Percentiles rank a stretch among this genome's conserved stretches.
These are phyloP conservation scores for Eptatretus atami DNA, from an alignment of 2,797 vertebrate species.

Conservation along the genomic window DNA sequence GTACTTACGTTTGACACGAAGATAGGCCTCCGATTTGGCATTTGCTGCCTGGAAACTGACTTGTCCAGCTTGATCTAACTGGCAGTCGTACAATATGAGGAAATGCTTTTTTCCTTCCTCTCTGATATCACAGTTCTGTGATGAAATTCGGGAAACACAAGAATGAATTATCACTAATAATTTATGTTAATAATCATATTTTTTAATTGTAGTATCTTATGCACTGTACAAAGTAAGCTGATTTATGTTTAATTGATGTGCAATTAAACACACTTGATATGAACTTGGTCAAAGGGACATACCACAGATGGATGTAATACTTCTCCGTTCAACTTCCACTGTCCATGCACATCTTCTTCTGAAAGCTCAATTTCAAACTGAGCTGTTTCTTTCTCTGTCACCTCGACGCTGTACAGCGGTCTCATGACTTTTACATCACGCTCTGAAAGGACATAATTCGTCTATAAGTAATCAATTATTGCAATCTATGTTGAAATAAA, in stretches of 20 bases:
- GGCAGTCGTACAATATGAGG: conserved; percentile 48
- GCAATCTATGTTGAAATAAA: neutral
- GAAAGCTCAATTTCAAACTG: conserved; percentile 82
- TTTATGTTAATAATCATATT: too few species aligned
- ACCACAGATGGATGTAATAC: conserved; percentile 35
- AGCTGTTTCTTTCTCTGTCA: conserved; percentile 58
- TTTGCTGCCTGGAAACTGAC: conserved; percentile 77
- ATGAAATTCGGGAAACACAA: neutral
- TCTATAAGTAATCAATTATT: neutral
- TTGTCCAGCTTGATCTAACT: conserved; percentile 40
- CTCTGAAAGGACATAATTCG: conserved; percentile 18
- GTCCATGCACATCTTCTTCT: conserved; percentile 48
- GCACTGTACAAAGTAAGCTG: too few species aligned
- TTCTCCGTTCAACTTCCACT: conserved; percentile 78
- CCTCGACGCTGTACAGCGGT: conserved; percentile 62
- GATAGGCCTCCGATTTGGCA: conserved; percentile 59
- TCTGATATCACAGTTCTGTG: conserved; percentile 77
- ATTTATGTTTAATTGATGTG: too few species aligned
- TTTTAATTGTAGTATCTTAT: too few species aligned
- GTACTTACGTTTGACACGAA: conserved; percentile 55
- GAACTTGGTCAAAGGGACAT: conserved; percentile 5
- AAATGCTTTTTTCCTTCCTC: conserved; percentile 50
- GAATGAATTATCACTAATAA: too few species aligned
- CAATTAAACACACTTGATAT: too few species aligned
- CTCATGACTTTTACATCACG: conserved; percentile 61